Conservation (phyloP, 2,888 invertebrate species). For the Ctenicera cuprea region DNA sequence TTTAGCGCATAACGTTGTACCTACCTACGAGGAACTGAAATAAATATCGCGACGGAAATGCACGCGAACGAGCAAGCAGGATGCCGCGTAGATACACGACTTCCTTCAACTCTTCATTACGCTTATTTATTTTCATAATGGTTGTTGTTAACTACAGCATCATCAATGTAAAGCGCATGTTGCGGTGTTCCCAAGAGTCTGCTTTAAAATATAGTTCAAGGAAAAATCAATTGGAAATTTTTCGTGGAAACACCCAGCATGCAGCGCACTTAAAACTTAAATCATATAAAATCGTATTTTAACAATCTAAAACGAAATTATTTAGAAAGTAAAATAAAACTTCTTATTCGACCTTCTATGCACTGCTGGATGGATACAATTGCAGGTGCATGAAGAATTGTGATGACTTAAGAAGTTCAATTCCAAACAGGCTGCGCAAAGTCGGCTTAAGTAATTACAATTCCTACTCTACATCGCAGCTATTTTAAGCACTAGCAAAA, state of each 20-base stretch:
- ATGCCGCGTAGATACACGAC: slow-evolving; percentile 48
- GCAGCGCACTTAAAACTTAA: too few species aligned
- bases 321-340: slow-evolving; percentile 11
- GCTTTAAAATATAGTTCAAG: background rate
- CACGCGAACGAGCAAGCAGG: slow-evolving; percentile 47
- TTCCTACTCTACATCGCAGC: background rate
- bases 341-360: background rate
- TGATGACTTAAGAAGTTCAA: background rate
- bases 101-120: slow-evolving; percentile 50
- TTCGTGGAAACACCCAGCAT: too few species aligned
- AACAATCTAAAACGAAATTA: background rate
- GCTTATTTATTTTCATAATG: slow-evolving; percentile 42
- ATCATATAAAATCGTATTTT: too few species aligned
- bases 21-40: slow-evolving; percentile 16
- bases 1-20: too few species aligned
- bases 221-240: too few species aligned
- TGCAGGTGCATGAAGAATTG: background rate
- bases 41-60: slow-evolving; percentile 47
- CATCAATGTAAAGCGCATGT: background rate
- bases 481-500: background rate
- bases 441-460: background rate
- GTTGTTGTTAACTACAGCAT: slow-evolving; percentile 9
- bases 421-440: background rate
- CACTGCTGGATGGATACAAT: too few species aligned
- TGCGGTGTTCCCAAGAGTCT: background rate